phyloP scores from a whole-genome alignment of 2,113 vertebrate species.

The Chaetops frenatus region DNA sequence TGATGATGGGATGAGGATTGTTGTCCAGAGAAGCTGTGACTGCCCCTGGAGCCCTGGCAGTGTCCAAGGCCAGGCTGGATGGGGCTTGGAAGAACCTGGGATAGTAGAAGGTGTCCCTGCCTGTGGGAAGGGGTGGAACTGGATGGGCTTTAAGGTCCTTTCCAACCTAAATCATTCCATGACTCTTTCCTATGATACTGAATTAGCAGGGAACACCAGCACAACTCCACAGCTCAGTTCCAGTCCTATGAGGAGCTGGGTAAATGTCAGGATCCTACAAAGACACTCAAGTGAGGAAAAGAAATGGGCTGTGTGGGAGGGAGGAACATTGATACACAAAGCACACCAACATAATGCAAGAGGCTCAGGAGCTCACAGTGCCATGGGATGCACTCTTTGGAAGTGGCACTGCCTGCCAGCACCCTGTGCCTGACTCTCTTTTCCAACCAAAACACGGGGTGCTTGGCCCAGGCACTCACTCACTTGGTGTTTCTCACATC shows the following conservation, averaged over 20 bases:
- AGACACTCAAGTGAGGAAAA: background rate
- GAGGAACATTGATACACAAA: background rate
- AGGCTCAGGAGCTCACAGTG: background rate
- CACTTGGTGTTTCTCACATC: conserved; percentile 75
- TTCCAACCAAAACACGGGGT: background rate
- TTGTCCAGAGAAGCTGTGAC: background rate
- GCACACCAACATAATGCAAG: background rate
- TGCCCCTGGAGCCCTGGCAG: background rate
- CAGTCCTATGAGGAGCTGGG: background rate
- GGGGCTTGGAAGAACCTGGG: background rate
- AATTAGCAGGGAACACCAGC: background rate
- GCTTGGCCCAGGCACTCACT: background rate
- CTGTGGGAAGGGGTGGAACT: background rate
- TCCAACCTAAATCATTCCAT: background rate
- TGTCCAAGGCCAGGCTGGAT: fast-evolving
- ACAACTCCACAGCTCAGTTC: background rate
- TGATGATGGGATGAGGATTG: background rate
- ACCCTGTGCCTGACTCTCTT: background rate
- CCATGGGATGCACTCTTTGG: fast-evolving
- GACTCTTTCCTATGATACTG: background rate
- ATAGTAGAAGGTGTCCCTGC: background rate
- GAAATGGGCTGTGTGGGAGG: background rate
- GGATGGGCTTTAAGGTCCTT: background rate
- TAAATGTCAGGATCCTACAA: background rate
- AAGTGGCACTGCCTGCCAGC: background rate